Conservation (phyloP, 2,888 invertebrate genomes). For the Stenolophus ochropezus region DNA sequence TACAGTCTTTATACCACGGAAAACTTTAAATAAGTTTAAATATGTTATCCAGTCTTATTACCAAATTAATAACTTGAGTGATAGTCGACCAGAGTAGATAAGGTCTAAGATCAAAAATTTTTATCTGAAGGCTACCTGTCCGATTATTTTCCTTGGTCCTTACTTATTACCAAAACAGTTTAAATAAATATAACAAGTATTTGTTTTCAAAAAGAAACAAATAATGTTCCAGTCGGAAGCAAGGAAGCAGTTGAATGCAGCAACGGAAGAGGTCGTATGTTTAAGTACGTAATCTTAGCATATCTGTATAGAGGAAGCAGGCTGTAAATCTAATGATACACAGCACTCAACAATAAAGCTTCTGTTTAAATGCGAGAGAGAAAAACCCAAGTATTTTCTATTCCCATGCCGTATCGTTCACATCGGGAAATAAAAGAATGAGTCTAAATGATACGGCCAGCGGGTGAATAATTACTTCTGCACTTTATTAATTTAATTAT, state of each 20-base stretch:
- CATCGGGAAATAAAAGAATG: conserved; percentile 57
- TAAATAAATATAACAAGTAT: no score
- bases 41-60: no score
- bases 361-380: conserved; percentile 34
- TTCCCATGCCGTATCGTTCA: conserved; percentile 50
- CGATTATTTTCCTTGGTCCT: no score
- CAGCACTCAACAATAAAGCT: conserved; percentile 50
- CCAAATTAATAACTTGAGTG: no score
- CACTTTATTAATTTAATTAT: conserved; percentile 55
- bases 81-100: no score
- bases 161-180: no score
- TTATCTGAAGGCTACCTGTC: not conserved
- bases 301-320: conserved; percentile 39
- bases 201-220: not conserved
- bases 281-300: conserved; percentile 48
- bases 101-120: no score
- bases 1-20: no score
- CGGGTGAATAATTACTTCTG: conserved; percentile 50
- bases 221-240: not conserved
- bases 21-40: no score
- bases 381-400: conserved; percentile 41
- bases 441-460: conserved; percentile 46
- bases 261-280: conserved; percentile 39
- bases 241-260: conserved; percentile 24
- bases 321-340: conserved; percentile 56